Evolutionary conservation across 2,797 vertebrate species (phyloP), one percentile per base, ranked within the genome.

Genomic region (Smutsia gigantea): DNA sequence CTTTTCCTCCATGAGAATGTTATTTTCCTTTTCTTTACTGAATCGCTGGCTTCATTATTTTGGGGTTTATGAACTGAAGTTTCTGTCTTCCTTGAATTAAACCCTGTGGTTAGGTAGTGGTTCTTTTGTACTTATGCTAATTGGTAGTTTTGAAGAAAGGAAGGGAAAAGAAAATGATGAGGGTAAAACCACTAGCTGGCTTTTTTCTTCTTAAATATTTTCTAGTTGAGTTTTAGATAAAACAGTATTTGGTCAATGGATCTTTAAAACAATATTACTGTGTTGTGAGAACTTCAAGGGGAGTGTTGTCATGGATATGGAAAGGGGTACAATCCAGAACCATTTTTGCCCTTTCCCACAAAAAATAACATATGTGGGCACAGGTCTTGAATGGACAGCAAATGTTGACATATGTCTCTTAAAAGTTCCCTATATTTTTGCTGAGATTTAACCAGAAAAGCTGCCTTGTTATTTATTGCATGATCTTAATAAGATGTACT

Each of bases 1-100:
- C 13, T 25, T 75, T 88, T 91, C 85, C 74, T 72, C 55, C 79
- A 13, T 10, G 1, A 63, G 39, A 84, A 83, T 55, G 13, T 39
- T 87, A 64, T 74, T 90, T 68, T 71, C 17, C 21, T 72, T 86
- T 87, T 29, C 71, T 93, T 95, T 75, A 74, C 51, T 87, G 71
- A 95, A 64, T 87, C 78, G 39, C 51, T 77, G 34, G 4, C 34
- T 81, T 95, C 77, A 81, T 81, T 83, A 34, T 75, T 95, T 92
- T 19, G 18, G 29, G 49, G 31, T n/a, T 86, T 92, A 94, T n/a
- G 19, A 95, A 27, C 61, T 92, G 37, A 94, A 89, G 87, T 96
- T 93, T 95, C 90, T 61, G 18, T 94, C 79, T 83, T 94, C 53
- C 71, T 90, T 93, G 39, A 97, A 87, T 77, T 75, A 95, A 84